These are phyloP conservation scores for Philopotamus ludificatus DNA, from an alignment of 1,140 invertebrate genomes.

Conservation along the genomic window DNA sequence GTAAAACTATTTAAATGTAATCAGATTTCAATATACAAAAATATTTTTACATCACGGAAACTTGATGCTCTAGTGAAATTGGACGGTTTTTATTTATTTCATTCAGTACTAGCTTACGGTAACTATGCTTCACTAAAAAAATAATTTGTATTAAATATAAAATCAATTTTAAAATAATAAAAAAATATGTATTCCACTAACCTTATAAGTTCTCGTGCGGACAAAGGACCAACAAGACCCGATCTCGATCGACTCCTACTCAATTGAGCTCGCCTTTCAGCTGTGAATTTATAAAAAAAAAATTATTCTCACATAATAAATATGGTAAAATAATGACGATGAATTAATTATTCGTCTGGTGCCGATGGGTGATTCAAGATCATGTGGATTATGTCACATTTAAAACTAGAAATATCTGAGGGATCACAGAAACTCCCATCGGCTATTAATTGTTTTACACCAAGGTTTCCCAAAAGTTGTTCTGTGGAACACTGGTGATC, in stretches of 20 bases:
- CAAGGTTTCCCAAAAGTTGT: too few species aligned
- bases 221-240: constrained; percentile 62
- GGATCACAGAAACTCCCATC: too few species aligned
- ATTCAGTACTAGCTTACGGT: constrained; percentile 16
- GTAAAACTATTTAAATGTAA: not conserved
- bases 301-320: not conserved
- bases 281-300: constrained; percentile 58
- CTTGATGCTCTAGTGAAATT: not conserved
- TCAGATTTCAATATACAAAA: not conserved
- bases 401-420: too few species aligned
- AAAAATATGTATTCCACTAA: constrained; percentile 43
- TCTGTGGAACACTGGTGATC: too few species aligned
- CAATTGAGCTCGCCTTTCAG: constrained; percentile 81
- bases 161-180: not conserved
- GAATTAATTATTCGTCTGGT: too few species aligned
- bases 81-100: too few species aligned
- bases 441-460: too few species aligned
- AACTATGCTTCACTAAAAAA: not conserved
- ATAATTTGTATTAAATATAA: not conserved
- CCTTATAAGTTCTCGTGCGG: constrained; percentile 53
- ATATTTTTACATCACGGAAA: not conserved
- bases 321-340: too few species aligned
- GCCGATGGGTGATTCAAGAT: too few species aligned
- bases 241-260: constrained; percentile 81
- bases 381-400: too few species aligned